Evolutionary conservation across 2,797 vertebrate genomes (phyloP), one percentile per base, ranked within the genome.

Genomic region (Sandelia bainsii): DNA sequence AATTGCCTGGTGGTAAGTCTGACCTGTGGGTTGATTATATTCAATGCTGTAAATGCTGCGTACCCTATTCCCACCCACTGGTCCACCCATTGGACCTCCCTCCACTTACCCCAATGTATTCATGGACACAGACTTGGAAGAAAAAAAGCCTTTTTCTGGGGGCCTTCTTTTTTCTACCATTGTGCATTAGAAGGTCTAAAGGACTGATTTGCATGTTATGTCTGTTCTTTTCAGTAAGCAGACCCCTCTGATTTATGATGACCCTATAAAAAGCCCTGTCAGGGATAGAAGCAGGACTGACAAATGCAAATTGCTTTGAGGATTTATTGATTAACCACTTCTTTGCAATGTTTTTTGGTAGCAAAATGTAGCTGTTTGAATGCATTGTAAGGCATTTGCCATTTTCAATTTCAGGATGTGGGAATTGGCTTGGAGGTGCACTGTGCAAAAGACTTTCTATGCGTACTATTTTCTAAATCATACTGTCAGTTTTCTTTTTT

Each of bases 161-260:
- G 3, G 16, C 17, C 48, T 45, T 79, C 22, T 67, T 32, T 58
- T 40, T 6, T 22, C 11, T 17, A 12, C 46, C 51, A 72, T 67
- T 75, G 61, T 77, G 19, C 48, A 20, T 8, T 34, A 37, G 56
- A 79, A 73, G 45, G 67, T 62, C 80, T 63, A 75, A 83, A 74
- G 58, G 75, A 59, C 59, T 77, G 14, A 84, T 93, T 92, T 91
- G 65, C 91, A 91, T 92, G 65, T 57, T 17, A 65, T 16, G 67
- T 71, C 59, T 51, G 81, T 80, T 82, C 76, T 60, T 77, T 86
- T 87, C 67, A 70, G 75, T 48, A 63, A 49, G 27, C 72, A 50
- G 68, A 46, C 64, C 63, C 40, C 46, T 79, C 65, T 90, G 91
- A 92, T 91, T 91, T 90, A 92, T 85, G 84, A 82, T 4, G 61